Conservation (phyloP, 2,888 invertebrate genomes). For the Drosophila buzzatii region DNA sequence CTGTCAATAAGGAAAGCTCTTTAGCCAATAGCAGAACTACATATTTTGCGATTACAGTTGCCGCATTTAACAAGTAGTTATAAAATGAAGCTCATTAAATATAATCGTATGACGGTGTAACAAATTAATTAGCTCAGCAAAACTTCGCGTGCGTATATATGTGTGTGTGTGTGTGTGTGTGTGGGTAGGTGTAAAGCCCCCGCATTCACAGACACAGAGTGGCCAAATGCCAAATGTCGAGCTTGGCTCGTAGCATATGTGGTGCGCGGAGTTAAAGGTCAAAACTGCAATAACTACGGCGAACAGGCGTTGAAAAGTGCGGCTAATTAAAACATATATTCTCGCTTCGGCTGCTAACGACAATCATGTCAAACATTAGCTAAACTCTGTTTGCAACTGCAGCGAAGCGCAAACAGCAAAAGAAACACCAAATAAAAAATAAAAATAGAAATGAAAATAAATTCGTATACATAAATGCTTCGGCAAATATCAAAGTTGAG, state of each 20-base stretch:
- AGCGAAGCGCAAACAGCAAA: not conserved
- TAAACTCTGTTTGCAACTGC: constrained; percentile 7
- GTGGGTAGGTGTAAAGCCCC: not conserved
- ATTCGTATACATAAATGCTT: not conserved
- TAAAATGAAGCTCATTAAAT: constrained; percentile 25
- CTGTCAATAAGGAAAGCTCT: not conserved
- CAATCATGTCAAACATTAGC: constrained; percentile 1
- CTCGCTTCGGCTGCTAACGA: not conserved
- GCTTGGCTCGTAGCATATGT: constrained; percentile 10
- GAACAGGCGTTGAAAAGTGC: constrained; percentile 16
- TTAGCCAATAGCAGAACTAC: not conserved
- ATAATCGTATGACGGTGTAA: constrained; percentile 19
- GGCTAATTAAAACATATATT: constrained; percentile 41
- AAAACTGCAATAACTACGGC: constrained; percentile 25
- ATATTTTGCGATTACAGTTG: not conserved
- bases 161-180: not conserved
- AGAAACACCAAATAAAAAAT: too few relatives aligned
- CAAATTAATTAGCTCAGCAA: constrained; percentile 59
- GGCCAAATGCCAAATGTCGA: constrained; percentile 58
- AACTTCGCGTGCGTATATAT: not conserved
- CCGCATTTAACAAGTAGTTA: not conserved
- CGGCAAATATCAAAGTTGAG: constrained; percentile 52
- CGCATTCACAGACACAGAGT: constrained; percentile 1
- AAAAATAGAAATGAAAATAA: not conserved
- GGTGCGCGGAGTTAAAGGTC: constrained; percentile 53